These are phyloP conservation scores for Trichoplusia ni DNA, from an alignment of 1,140 invertebrate genomes.

Conservation along the genomic window DNA sequence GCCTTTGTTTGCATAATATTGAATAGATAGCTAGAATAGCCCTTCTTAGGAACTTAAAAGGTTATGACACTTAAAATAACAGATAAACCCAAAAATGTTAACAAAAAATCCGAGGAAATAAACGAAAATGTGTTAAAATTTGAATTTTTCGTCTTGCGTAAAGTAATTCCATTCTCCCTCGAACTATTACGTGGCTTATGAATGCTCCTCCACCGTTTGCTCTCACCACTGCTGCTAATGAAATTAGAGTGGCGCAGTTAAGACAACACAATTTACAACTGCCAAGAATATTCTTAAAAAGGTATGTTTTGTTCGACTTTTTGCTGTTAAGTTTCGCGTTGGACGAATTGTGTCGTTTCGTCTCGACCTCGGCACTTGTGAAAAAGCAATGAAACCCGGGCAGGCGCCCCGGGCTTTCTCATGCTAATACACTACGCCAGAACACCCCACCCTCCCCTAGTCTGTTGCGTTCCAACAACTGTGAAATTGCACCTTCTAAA, in stretches of 20 bases:
- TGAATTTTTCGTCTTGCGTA: conserved; percentile 10
- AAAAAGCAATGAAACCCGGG: conserved; percentile 47
- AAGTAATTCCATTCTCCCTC: conserved; percentile 21
- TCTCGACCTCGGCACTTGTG: conserved; percentile 35
- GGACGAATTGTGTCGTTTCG: conserved; percentile 39
- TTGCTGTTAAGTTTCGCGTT: conserved; percentile 13
- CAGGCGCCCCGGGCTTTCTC: conserved; percentile 37
- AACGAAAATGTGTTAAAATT: too few species aligned
- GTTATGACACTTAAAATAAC: too few species aligned
- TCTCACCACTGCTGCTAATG: conserved; percentile 23
- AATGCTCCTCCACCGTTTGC: conserved; percentile 2
- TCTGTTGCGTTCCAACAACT: conserved; percentile 51
- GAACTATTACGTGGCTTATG: conserved; percentile 28
- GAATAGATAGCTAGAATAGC: too few species aligned
- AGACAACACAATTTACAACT: conserved; percentile 25
- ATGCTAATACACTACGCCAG: conserved; percentile 44
- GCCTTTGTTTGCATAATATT: too few species aligned
- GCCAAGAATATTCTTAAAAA: conserved; percentile 6
- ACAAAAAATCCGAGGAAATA: not conserved
- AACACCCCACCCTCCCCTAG: conserved; percentile 28
- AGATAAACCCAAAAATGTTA: conserved; percentile 3
- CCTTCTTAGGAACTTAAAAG: too few species aligned
- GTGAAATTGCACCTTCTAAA: conserved; percentile 53
- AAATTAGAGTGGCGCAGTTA: conserved; percentile 20
- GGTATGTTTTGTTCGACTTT: conserved; percentile 14